Evolutionary conservation across 2,113 vertebrate species (phyloP).

Genomic region (Piaya cayana): DNA sequence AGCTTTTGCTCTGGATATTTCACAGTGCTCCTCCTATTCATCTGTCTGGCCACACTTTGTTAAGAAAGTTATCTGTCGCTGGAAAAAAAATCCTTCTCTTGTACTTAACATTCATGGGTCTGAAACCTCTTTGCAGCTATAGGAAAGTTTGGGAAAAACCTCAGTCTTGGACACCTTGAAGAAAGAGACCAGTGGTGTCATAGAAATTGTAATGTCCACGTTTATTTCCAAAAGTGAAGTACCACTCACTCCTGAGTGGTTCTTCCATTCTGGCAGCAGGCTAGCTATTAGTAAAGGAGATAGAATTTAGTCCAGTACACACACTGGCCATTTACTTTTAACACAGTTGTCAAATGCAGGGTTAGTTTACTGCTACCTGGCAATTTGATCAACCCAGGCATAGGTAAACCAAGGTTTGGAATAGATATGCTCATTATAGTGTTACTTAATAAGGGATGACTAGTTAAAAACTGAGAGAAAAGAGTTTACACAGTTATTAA

Average conservation of each 20-base stretch:
- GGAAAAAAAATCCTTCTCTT: not conserved
- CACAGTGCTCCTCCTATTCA: not conserved
- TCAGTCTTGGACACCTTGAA: not conserved
- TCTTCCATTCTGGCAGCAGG: not conserved
- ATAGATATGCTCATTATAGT: not conserved
- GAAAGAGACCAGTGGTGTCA: not conserved
- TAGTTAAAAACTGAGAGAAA: not conserved
- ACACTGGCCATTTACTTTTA: not conserved
- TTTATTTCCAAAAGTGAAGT: not conserved
- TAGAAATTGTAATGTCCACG: accelerated
- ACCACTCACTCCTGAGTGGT: not conserved
- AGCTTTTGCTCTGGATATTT: not conserved
- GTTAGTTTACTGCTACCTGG: not conserved
- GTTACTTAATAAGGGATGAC: not conserved
- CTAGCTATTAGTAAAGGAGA: not conserved
- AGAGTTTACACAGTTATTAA: not conserved
- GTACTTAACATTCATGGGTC: not conserved
- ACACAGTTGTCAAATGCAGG: not conserved
- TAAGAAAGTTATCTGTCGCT: not conserved
- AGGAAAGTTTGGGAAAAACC: not conserved
- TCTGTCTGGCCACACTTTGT: not conserved
- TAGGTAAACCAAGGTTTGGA: not conserved
- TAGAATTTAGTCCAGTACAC: not conserved
- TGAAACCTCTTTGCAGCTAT: not conserved
- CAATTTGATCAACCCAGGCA: not conserved